A percentile compares a stretch with the other conserved stretches of the same genome.
phyloP scores from a whole-genome alignment of 2,797 vertebrate genomes.

The Numenius phaeopus region DNA sequence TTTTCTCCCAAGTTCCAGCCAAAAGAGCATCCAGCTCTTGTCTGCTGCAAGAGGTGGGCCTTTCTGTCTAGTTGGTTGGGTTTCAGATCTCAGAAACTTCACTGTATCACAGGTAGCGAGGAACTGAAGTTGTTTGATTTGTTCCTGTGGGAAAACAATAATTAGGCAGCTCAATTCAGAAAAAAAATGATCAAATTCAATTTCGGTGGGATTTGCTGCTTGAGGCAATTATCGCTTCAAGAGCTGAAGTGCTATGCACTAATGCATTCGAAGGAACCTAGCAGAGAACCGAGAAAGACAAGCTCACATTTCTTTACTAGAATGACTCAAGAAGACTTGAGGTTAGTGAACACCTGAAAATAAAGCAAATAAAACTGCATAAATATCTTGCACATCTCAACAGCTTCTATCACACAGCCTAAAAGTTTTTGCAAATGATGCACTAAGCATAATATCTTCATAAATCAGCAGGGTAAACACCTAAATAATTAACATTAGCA shows the following conservation, averaged over 20 bases:
- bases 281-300: fast-evolving
- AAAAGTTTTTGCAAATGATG: background rate
- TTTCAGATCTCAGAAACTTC: background rate
- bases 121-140: background rate
- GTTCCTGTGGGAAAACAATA: background rate
- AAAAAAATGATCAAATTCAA: background rate
- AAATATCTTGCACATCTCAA: background rate
- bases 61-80: background rate
- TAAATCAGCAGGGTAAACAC: background rate
- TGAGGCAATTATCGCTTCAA: background rate
- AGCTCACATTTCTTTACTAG: background rate
- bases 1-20: background rate
- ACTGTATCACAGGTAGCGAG: background rate
- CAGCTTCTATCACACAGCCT: background rate
- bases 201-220: background rate
- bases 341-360: background rate
- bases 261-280: background rate
- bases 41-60: background rate
- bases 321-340: background rate
- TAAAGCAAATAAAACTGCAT: background rate
- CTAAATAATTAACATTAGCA: background rate
- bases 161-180: background rate
- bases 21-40: background rate
- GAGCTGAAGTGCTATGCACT: background rate
- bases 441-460: background rate